Conservation (phyloP, 2,797 vertebrate species). For the Iguana delicatissima region DNA sequence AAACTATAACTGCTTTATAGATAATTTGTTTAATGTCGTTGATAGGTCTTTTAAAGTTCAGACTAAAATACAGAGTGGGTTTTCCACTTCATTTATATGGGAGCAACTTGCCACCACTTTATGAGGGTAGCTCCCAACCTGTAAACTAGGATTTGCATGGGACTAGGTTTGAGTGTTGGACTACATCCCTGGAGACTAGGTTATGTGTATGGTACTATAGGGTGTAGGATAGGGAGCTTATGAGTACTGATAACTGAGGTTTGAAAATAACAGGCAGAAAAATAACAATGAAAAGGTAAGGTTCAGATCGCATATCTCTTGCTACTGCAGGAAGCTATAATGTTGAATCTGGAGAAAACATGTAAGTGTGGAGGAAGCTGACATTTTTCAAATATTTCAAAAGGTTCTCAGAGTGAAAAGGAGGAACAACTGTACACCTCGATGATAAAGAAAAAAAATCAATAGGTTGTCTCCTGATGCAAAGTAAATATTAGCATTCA, state of each 20-base stretch:
- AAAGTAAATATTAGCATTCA: constrained; percentile 15
- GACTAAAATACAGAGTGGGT: too few relatives aligned
- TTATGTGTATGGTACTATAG: background rate
- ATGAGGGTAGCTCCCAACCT: background rate
- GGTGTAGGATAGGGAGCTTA: background rate
- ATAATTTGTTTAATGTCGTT: too few relatives aligned
- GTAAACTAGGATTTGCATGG: background rate
- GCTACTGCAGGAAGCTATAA: background rate
- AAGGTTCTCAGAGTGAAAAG: background rate
- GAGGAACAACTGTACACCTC: background rate
- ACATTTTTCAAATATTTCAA: background rate
- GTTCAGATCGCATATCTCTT: background rate
- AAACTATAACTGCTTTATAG: too few relatives aligned
- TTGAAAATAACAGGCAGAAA: background rate
- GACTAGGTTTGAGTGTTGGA: background rate
- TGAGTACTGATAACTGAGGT: background rate
- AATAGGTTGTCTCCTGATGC: background rate
- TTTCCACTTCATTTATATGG: too few relatives aligned
- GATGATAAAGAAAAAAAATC: constrained; percentile 9
- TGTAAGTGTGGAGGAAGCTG: background rate
- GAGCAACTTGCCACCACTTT: background rate
- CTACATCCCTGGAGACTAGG: too few relatives aligned
- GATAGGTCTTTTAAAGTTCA: too few relatives aligned
- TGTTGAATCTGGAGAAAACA: background rate
- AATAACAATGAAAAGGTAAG: background rate